Conservation (phyloP, 1,140 invertebrate species). For the Antheraea mylitta region DNA sequence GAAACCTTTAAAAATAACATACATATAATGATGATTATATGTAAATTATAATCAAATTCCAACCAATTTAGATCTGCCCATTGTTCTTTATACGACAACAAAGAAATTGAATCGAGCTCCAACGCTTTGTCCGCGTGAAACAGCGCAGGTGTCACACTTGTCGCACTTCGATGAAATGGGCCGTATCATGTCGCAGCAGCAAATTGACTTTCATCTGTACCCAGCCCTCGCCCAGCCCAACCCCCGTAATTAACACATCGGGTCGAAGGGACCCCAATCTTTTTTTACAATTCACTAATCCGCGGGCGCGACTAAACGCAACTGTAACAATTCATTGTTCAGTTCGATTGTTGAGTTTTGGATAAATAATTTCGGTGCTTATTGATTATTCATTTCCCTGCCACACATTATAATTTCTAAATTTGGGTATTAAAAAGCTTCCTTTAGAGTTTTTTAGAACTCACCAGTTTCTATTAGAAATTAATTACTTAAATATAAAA, state of each 20-base stretch:
- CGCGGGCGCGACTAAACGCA: constrained; percentile 66
- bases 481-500: too few relatives aligned
- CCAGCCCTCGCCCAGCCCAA: constrained; percentile 55
- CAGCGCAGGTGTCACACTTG: constrained; percentile 75
- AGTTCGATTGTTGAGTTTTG: constrained; percentile 1
- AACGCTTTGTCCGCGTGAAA: constrained; percentile 34
- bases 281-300: constrained; percentile 75
- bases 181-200: constrained; percentile 79
- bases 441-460: too few relatives aligned
- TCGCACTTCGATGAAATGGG: constrained; percentile 74
- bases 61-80: constrained; percentile 21
- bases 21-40: too few relatives aligned
- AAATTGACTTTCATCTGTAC: constrained; percentile 78
- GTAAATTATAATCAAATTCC: neutral
- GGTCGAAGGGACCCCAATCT: constrained; percentile 56
- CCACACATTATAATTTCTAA: neutral
- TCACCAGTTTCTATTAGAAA: too few relatives aligned
- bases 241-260: constrained; percentile 79
- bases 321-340: constrained; percentile 28
- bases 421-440: too few relatives aligned
- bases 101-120: constrained; percentile 21
- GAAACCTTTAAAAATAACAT: too few relatives aligned
- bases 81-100: constrained; percentile 42
- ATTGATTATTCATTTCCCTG: neutral
- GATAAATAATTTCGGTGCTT: neutral